Percentiles rank a stretch among this genome's conserved stretches.
These are phyloP conservation scores for Carduelis carduelis DNA, from an alignment of 2,797 vertebrate species.

Conservation along the genomic window DNA sequence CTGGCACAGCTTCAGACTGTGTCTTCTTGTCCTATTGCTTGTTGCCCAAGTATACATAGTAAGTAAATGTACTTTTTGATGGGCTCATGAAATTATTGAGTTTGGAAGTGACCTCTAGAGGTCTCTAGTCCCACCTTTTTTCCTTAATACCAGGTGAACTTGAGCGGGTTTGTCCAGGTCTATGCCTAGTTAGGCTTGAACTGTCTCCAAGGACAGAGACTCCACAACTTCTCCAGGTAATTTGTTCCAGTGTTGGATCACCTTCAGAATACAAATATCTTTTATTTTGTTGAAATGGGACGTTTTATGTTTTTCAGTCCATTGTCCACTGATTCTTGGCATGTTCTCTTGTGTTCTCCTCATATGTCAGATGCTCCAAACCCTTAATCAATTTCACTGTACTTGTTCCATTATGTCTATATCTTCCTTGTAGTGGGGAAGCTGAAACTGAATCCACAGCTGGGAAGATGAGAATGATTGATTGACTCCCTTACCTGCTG, in stretches of 20 bases:
- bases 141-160: neutral
- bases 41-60: neutral
- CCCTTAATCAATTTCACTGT: neutral
- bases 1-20: neutral
- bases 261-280: neutral
- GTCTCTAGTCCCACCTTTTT: neutral
- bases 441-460: neutral
- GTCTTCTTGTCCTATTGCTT: neutral
- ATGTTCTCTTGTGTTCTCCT: neutral
- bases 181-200: neutral
- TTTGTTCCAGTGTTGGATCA: neutral
- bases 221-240: neutral
- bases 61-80: neutral
- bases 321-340: neutral
- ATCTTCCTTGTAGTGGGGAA: neutral
- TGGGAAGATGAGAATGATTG: neutral
- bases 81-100: neutral
- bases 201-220: neutral
- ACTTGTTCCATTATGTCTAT: neutral
- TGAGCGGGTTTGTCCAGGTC: rapidly evolving
- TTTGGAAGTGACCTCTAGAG: neutral
- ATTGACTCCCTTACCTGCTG: neutral
- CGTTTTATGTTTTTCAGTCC: neutral
- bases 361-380: neutral
- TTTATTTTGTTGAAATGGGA: neutral